phyloP scores from a whole-genome alignment of 2,113 vertebrate species.

The Psettodes erumei region DNA sequence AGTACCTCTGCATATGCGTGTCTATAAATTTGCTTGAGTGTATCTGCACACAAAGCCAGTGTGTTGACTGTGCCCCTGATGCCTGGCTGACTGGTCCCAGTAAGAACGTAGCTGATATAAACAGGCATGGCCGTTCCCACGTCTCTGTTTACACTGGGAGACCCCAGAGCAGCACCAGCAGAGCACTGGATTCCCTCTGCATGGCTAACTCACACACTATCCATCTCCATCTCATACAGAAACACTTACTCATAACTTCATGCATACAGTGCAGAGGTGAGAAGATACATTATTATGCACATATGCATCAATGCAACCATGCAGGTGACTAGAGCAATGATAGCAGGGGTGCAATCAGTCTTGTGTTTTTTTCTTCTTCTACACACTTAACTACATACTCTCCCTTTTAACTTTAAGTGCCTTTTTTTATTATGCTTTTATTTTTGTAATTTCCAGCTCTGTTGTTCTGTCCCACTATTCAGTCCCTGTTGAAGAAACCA shows the following conservation, averaged over 20 bases:
- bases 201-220: conserved; percentile 70
- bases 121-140: conserved; percentile 79
- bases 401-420: not conserved
- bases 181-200: conserved; percentile 73
- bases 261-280: not conserved
- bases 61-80: conserved; percentile 49
- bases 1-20: not conserved
- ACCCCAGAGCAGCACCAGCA: conserved; percentile 74
- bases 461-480: not conserved
- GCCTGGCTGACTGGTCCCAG: conserved; percentile 70
- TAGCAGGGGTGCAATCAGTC: not conserved
- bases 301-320: not conserved
- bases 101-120: conserved; percentile 76
- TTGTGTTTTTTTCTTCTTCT: too few species aligned
- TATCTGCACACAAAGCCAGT: conserved; percentile 13
- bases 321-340: not conserved
- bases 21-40: conserved; percentile 13
- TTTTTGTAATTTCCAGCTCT: not conserved
- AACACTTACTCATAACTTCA: conserved; percentile 36
- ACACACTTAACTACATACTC: not conserved
- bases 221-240: conserved; percentile 60
- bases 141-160: conserved; percentile 82
- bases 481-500: not conserved
- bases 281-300: not conserved
- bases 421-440: not conserved